Base-by-base conservation (phyloP, 1,140 invertebrate species). In the Hylyphantes graminicola region DNA sequence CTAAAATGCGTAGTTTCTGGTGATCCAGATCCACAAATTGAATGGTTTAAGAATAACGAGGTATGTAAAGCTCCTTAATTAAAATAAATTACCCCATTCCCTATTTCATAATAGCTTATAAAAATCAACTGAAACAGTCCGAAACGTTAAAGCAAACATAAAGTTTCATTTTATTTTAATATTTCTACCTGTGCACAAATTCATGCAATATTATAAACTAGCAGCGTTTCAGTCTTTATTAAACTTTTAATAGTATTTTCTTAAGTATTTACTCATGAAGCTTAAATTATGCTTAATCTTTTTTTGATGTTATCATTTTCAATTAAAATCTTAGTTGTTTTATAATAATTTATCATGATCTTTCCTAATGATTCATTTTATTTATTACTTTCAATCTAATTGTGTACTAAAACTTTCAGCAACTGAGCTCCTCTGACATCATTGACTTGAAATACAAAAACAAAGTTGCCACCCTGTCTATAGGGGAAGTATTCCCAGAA, bases 401-500 rank as follows among this genome's bases (percentile, higher is more conserved):
- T 17, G 50, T 77, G 0, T 53, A 3, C n/a, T 64, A 17, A n/a
- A n/a, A 83, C 35, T 88, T 87, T 78, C 80, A 92, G 90, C 87
- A 90, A 12, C 90, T 96, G 54, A 92, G 92, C 74, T 96, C 95
- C 2, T 95, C 94, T 0, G 94, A 97, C 90, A 94, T 97, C 51
- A 92, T 97, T 85, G 95, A 97, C 89, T 91, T 98, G 19, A 97
- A 96, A 90, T 97, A 97, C 89, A 95, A 95, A 89, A 95, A 94
- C 88, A 94, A 96, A 50, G 91, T 95, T 63, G 96, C 96, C 0
- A 94, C 93, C 55, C 90, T 98, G 19, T 93, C 93, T 19, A 97
- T 98, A 86, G 94, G 94, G 85, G 96, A 98, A 91, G 93, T 97
- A 76, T 97, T 96, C 92, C 96, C 96, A 2, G 96, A 97, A 91